Evolutionary conservation across 1,140 invertebrate genomes (phyloP).

Genomic region (Berghia stephanieae): DNA sequence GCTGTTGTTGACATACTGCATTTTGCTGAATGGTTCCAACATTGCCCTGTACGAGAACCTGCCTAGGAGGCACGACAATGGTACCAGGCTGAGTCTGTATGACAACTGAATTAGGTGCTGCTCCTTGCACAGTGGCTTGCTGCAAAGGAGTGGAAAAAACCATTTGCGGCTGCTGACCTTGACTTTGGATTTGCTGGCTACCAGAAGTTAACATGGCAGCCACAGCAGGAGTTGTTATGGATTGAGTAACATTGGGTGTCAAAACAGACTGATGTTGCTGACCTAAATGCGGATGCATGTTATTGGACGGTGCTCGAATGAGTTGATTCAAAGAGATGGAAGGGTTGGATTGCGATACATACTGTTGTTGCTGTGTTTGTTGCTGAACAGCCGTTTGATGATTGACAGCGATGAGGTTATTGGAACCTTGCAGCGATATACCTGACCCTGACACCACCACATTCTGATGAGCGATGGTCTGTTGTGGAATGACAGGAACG

Average conservation of each 20-base stretch:
- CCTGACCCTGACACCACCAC: no score
- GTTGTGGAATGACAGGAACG: no score
- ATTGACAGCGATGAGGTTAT: no score
- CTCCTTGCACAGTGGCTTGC: background rate
- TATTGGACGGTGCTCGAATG: no score
- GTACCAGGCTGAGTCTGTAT: slow-evolving; percentile 29
- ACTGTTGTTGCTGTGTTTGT: background rate
- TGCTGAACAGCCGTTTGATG: no score
- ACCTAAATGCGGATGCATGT: no score
- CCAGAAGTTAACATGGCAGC: slow-evolving; percentile 22
- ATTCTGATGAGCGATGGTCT: no score
- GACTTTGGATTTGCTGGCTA: no score
- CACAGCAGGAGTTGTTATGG: slow-evolving; percentile 26
- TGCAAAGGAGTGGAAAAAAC: slow-evolving; percentile 19
- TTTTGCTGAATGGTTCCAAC: slow-evolving; percentile 20
- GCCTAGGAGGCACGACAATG: slow-evolving; percentile 26
- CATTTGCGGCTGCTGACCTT: slow-evolving; percentile 25
- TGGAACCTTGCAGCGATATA: no score
- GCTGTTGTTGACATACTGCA: no score
- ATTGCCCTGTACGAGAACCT: slow-evolving; percentile 21
- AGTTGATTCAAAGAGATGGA: no score
- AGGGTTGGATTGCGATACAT: background rate
- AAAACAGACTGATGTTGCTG: no score
- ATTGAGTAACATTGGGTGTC: slow-evolving; percentile 10
- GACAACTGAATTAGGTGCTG: slow-evolving; percentile 24